Evolutionary conservation across 2,113 vertebrate genomes (phyloP).

Genomic region (Tetrax tetrax): DNA sequence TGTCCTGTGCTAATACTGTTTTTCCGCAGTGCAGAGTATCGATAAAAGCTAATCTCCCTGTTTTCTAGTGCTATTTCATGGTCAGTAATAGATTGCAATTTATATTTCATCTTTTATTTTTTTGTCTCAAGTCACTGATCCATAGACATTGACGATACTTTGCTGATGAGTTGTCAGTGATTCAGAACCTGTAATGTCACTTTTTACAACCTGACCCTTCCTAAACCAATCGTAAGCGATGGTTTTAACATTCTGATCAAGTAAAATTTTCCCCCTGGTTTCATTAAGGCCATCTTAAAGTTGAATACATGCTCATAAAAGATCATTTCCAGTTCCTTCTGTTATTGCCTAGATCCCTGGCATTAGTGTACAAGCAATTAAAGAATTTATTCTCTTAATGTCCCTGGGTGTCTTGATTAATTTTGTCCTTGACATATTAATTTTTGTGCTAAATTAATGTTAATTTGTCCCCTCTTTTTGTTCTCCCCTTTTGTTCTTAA

Average conservation of each 20-base stretch:
- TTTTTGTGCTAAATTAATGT: neutral
- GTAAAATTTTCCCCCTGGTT: neutral
- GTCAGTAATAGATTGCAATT: neutral
- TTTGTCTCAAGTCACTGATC: neutral
- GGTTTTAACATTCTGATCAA: neutral
- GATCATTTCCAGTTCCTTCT: conserved; percentile 1
- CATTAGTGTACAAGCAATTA: conserved; percentile 1
- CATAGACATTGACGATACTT: neutral
- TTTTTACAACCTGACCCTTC: neutral
- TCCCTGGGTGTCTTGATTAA: neutral
- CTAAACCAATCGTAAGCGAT: neutral
- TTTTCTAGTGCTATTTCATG: neutral
- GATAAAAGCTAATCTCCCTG: neutral
- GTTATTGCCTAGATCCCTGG: neutral
- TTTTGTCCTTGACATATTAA: conserved; percentile 21
- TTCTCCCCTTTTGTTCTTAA: neutral
- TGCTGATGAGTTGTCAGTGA: neutral
- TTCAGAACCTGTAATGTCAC: neutral
- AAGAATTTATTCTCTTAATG: conserved; percentile 4
- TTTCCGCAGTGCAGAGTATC: neutral
- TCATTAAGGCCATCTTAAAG: neutral
- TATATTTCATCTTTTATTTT: neutral
- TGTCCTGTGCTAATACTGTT: neutral
- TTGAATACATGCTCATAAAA: conserved; percentile 15
- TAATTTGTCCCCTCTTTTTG: neutral